Evolutionary conservation across 2,797 vertebrate species (phyloP).

Genomic region (Ceryle rudis): DNA sequence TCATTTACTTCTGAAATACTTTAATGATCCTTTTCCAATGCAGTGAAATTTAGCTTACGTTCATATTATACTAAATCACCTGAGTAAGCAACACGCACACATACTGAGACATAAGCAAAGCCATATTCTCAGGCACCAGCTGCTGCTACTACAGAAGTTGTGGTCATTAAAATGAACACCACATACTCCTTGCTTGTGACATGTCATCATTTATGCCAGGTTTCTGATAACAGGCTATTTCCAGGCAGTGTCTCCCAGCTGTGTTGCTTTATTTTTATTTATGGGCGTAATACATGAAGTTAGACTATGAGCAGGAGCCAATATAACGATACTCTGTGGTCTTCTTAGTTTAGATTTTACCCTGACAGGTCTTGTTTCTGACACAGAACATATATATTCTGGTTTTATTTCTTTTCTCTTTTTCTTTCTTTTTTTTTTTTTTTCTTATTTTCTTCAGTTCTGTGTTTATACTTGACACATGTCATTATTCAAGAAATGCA

Average conservation of each 20-base stretch:
- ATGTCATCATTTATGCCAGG: not conserved
- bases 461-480: not conserved
- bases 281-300: not conserved
- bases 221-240: constrained; percentile 38
- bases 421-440: not conserved
- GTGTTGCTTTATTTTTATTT: constrained; percentile 6
- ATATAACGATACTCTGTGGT: not conserved
- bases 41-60: not conserved
- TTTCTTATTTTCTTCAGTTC: fast-evolving
- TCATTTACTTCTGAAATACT: not conserved
- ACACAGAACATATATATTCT: not conserved
- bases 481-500: not conserved
- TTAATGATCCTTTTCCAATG: not conserved
- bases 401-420: not conserved
- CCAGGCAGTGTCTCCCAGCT: constrained; percentile 26
- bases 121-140: not conserved
- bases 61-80: not conserved
- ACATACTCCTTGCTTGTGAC: not conserved
- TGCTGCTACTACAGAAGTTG: not conserved
- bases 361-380: not conserved
- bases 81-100: not conserved
- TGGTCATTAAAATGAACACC: constrained; percentile 23
- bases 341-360: not conserved
- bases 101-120: not conserved
- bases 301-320: not conserved